A percentile compares a stretch with the other conserved stretches of the same genome.
Evolutionary conservation across 2,888 invertebrate genomes (phyloP).

Genomic region (Cenopis cana): DNA sequence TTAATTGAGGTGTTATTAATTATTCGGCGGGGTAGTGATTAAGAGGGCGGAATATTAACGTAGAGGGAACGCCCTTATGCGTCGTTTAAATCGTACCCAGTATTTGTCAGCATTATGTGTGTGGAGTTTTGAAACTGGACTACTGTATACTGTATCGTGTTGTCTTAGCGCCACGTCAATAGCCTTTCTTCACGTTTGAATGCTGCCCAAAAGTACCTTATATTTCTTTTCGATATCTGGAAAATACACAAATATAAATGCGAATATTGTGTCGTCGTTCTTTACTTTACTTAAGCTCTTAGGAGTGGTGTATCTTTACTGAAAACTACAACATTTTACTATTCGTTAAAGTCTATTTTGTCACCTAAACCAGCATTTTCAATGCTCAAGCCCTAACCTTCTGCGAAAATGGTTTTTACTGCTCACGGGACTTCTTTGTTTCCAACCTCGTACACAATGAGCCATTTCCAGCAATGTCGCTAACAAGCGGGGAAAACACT

Average conservation of each 20-base stretch:
- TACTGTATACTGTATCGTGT: conserved; percentile 59
- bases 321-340: conserved; percentile 45
- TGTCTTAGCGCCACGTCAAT: conserved; percentile 55
- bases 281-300: background rate
- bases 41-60: conserved; percentile 77
- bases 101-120: conserved; percentile 53
- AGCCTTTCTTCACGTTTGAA: background rate
- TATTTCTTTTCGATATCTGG: no score
- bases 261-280: background rate
- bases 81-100: conserved; percentile 59
- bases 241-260: background rate
- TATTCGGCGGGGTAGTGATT: conserved; percentile 75
- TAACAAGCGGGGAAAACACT: conserved; percentile 67
- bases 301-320: background rate
- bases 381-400: conserved; percentile 59
- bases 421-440: conserved; percentile 75
- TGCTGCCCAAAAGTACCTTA: background rate
- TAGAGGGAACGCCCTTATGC: conserved; percentile 69
- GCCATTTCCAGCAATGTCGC: conserved; percentile 75
- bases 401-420: conserved; percentile 72
- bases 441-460: conserved; percentile 67
- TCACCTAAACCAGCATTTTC: conserved; percentile 52
- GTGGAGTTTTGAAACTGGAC: conserved; percentile 49
- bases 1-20: conserved; percentile 82
- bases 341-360: conserved; percentile 49